Conservation (phyloP, 2,888 invertebrate genomes). For the Drosophila austrosaltans region DNA sequence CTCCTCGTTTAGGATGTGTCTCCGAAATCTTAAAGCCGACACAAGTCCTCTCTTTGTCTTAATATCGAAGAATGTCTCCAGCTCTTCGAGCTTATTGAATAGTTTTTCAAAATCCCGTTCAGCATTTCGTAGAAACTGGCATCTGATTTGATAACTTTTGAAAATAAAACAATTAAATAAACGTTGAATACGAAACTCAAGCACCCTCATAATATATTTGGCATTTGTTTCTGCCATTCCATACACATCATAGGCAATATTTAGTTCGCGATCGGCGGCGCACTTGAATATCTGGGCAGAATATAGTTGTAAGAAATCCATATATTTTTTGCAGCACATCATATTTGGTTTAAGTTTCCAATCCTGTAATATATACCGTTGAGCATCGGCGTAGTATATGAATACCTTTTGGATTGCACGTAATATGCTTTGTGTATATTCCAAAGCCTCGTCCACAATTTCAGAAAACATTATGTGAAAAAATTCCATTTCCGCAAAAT, state of each 20-base stretch:
- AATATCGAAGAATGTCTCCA: slow-evolving; percentile 79
- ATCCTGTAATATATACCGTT: slow-evolving; percentile 60
- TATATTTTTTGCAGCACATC: slow-evolving; percentile 69
- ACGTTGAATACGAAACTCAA: slow-evolving; percentile 80
- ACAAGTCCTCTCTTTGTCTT: slow-evolving; percentile 68
- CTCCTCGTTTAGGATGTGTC: slow-evolving; percentile 20
- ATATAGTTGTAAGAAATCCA: slow-evolving; percentile 74
- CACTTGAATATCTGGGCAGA: slow-evolving; percentile 76
- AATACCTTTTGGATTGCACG: slow-evolving; percentile 62
- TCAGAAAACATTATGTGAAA: slow-evolving; percentile 76
- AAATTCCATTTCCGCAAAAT: slow-evolving; percentile 81
- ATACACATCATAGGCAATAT: slow-evolving; percentile 73
- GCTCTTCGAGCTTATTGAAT: slow-evolving; percentile 73
- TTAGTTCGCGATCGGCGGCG: slow-evolving; percentile 57
- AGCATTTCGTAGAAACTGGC: slow-evolving; percentile 73
- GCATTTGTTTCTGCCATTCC: slow-evolving; percentile 75
- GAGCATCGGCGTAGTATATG: slow-evolving; percentile 69
- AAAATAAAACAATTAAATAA: slow-evolving; percentile 79
- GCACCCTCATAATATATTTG: slow-evolving; percentile 75
- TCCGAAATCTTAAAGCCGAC: slow-evolving; percentile 37
- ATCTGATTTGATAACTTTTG: slow-evolving; percentile 69
- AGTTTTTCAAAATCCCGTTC: slow-evolving; percentile 77
- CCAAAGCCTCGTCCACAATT: slow-evolving; percentile 77
- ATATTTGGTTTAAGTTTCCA: slow-evolving; percentile 60
- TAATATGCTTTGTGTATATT: slow-evolving; percentile 70